Percentiles rank a stretch among this genome's conserved stretches.
Conservation (phyloP, 2,113 vertebrate species). For the Cryptotis parvus region DNA sequence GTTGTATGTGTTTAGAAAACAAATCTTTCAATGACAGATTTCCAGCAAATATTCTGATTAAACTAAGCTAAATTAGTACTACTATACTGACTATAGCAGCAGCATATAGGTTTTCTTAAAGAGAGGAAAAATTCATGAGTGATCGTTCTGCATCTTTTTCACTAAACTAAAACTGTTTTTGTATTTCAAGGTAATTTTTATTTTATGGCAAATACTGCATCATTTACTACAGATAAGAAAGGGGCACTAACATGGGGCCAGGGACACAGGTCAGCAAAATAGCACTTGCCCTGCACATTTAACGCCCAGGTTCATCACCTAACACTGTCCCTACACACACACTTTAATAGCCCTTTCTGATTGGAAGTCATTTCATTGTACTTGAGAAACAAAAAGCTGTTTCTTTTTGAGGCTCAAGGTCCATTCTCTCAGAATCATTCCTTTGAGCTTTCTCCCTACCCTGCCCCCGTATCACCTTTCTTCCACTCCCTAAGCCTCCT, state of each 20-base stretch:
- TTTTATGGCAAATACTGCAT: no score
- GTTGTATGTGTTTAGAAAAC: background rate
- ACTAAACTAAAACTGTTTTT: slow-evolving; percentile 38
- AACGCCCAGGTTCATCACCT: no score
- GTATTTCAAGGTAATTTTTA: no score
- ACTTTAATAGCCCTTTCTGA: background rate
- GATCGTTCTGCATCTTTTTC: background rate
- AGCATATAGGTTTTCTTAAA: slow-evolving; percentile 2
- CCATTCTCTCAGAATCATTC: background rate
- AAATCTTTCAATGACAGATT: slow-evolving; percentile 15
- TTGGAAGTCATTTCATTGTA: background rate
- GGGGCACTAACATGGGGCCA: no score
- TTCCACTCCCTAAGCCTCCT: background rate
- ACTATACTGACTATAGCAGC: background rate
- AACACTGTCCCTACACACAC: no score
- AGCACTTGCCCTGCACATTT: no score
- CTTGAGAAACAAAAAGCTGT: background rate
- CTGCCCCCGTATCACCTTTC: background rate
- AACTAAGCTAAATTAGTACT: no score
- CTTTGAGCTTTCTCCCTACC: background rate
- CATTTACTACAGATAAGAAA: no score
- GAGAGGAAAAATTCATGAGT: background rate
- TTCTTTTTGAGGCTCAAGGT: background rate
- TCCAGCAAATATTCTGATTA: no score
- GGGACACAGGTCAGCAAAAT: no score